phyloP scores from a whole-genome alignment of 2,113 vertebrate species.

The Heterochromis multidens region DNA sequence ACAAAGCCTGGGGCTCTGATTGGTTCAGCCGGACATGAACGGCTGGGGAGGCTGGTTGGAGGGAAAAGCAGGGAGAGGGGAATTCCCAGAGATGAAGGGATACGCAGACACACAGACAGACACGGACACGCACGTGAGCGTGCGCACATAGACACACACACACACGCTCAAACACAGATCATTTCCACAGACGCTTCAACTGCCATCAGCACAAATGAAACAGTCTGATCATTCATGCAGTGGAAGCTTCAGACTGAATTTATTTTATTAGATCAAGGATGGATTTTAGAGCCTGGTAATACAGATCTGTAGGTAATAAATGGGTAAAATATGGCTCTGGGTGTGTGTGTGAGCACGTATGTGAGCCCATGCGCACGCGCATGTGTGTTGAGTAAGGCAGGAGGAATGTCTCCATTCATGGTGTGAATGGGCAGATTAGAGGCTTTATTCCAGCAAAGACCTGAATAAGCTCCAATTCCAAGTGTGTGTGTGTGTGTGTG shows the following conservation, averaged over 20 bases:
- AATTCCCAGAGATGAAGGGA: slow-evolving; percentile 66
- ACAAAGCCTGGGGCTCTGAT: slow-evolving; percentile 47
- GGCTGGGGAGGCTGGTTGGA: background rate
- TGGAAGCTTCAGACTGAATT: background rate
- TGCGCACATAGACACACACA: background rate
- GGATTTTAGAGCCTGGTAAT: slow-evolving; percentile 5
- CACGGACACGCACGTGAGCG: background rate
- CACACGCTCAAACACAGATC: background rate
- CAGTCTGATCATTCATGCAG: background rate
- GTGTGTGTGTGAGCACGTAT: slow-evolving; percentile 19
- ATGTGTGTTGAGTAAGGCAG: slow-evolving; percentile 51
- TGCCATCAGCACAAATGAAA: slow-evolving; percentile 21
- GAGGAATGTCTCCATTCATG: slow-evolving; percentile 68
- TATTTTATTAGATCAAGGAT: background rate
- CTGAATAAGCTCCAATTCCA: slow-evolving; percentile 51
- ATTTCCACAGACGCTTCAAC: slow-evolving; percentile 3
- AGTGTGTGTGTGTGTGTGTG: background rate
- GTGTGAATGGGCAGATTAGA: slow-evolving; percentile 63
- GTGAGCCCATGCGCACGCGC: slow-evolving; percentile 9
- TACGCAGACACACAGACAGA: slow-evolving; percentile 32
- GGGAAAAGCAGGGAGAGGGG: slow-evolving; percentile 47
- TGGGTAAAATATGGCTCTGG: background rate
- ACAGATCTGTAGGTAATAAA: background rate
- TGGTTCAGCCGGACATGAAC: slow-evolving; percentile 23
- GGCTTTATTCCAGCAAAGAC: slow-evolving; percentile 56